These are phyloP conservation scores for Harpalus rufipes DNA, from an alignment of 2,888 invertebrate species.

Conservation along the genomic window DNA sequence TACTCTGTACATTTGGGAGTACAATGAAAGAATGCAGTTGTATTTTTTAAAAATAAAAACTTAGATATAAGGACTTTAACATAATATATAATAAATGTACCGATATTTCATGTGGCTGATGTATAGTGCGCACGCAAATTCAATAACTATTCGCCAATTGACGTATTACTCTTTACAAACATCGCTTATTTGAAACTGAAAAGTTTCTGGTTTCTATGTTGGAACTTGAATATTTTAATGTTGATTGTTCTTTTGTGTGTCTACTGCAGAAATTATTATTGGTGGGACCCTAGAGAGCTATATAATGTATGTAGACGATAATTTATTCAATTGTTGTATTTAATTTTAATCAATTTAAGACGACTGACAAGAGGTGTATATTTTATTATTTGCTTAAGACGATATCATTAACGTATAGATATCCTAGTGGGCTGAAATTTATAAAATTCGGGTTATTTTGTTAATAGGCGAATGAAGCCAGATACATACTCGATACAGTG, in stretches of 20 bases:
- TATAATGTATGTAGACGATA: slow-evolving; percentile 53
- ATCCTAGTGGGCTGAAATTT: slow-evolving; percentile 56
- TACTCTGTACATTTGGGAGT: slow-evolving; percentile 60
- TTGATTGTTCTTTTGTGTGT: slow-evolving; percentile 61
- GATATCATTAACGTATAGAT: slow-evolving; percentile 35
- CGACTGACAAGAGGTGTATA: slow-evolving; percentile 61
- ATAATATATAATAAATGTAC: slow-evolving; percentile 63
- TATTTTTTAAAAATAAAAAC: slow-evolving; percentile 65
- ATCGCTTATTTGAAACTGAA: slow-evolving; percentile 57
- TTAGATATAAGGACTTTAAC: slow-evolving; percentile 54
- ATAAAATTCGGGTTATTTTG: slow-evolving; percentile 57
- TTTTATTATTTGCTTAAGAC: slow-evolving; percentile 57
- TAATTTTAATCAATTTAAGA: slow-evolving; percentile 39
- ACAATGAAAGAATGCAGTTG: slow-evolving; percentile 63
- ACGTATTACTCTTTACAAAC: slow-evolving; percentile 50
- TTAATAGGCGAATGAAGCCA: slow-evolving; percentile 52
- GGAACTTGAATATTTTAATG: slow-evolving; percentile 62
- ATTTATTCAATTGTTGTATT: slow-evolving; percentile 51
- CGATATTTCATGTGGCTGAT: slow-evolving; percentile 66
- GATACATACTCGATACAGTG: slow-evolving; percentile 42
- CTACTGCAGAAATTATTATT: slow-evolving; percentile 53
- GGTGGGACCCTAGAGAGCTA: slow-evolving; percentile 57
- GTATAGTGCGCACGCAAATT: slow-evolving; percentile 67
- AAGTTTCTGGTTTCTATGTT: slow-evolving; percentile 52
- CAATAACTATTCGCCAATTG: slow-evolving; percentile 65